Evolutionary conservation across 2,797 vertebrate species (phyloP), one percentile per base, ranked within the genome.

Genomic region (Centroberyx gerrardi): DNA sequence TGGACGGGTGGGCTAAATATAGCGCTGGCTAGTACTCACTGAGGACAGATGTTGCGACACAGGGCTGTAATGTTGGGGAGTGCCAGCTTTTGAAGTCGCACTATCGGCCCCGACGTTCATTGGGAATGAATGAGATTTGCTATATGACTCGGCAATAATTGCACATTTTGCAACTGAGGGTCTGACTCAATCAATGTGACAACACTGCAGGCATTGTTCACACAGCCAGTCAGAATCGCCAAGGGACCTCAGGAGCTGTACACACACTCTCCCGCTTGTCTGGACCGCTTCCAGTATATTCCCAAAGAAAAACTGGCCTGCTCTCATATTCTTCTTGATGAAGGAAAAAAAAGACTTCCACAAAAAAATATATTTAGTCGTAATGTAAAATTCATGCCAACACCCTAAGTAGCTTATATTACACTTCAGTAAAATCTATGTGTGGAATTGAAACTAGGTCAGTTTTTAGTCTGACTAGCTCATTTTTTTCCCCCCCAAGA

Each of bases 1-100:
- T 72, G 86, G 86, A 88, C 73, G 73, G 54, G 67, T 60, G 78
- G 62, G 85, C 87, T 94, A 95, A 93, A 94, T 91, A 92, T 93
- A 95, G 90, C 48, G 0, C 74, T 63, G 83, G 78, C 72, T 76
- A 84, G 71, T 82, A 84, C 84, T 91, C 88, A 85, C 78, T 48
- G 74, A 90, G 88, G 90, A 94, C 90, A 92, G 85, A 93, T 91
- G 92, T 92, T 91, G 84, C 63, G 85, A 89, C 88, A 72, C 27
- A 31, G 42, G 73, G 86, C 75, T 71, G 68, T 72, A 77, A 84
- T 74, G 82, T 86, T 55, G 72, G 63, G 49, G 63, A 75, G 80
- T 28, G 80, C 48, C 60, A 83, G 76, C 55, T 60, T 65, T 40
- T 53, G 42, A 77, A 74, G 68, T 60, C 60, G 82, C 49, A 44